These are phyloP conservation scores for rat (Rattus norvegicus) DNA, from an alignment of 2,113 vertebrate species.

Conservation along the genomic window DNA sequence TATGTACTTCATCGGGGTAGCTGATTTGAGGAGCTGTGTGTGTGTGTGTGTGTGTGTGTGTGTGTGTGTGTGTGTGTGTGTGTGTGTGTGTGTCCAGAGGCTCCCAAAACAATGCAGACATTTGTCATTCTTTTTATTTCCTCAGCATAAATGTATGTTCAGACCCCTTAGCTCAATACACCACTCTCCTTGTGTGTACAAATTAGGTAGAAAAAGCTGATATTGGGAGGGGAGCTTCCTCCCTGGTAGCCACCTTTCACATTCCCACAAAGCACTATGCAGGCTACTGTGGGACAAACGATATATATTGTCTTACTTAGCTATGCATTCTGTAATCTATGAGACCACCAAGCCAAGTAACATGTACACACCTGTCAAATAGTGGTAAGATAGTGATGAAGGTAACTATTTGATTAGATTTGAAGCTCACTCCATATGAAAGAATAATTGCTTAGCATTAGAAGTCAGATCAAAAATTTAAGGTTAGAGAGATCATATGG, in stretches of 20 bases:
- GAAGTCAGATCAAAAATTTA: background rate
- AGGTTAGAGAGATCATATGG: background rate
- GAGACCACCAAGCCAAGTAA: background rate
- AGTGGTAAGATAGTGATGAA: background rate
- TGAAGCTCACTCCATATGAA: background rate
- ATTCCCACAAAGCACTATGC: background rate
- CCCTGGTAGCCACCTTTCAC: background rate
- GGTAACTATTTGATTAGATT: background rate
- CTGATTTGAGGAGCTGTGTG: too few species aligned
- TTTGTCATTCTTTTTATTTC: background rate
- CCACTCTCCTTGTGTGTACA: background rate
- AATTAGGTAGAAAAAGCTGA: background rate
- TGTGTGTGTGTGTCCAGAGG: too few species aligned
- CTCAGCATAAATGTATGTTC: background rate
- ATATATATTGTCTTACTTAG: background rate
- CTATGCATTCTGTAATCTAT: background rate
- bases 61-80: too few species aligned
- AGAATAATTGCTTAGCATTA: background rate
- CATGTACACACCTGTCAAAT: background rate
- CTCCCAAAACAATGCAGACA: background rate
- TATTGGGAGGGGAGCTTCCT: background rate
- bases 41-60: too few species aligned
- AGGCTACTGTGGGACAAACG: background rate
- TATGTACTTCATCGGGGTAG: too few species aligned
- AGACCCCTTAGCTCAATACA: background rate